Evolutionary conservation across 2,113 vertebrate genomes (phyloP).

Genomic region (Laticauda colubrina): DNA sequence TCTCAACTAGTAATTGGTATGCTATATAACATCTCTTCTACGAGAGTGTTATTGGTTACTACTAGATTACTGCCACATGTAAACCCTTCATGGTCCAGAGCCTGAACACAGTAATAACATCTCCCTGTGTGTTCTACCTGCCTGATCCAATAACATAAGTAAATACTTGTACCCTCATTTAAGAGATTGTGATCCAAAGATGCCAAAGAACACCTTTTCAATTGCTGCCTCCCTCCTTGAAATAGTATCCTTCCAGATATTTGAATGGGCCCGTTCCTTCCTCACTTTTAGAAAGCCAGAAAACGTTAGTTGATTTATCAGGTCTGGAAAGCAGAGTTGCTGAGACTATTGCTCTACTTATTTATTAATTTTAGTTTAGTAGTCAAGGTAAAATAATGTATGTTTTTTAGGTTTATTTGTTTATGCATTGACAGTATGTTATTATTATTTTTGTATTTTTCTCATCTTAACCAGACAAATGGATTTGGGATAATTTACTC

Average conservation of each 20-base stretch:
- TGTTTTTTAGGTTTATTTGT: not conserved
- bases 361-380: not conserved
- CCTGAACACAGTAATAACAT: not conserved
- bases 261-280: not conserved
- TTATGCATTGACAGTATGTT: not conserved
- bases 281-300: not conserved
- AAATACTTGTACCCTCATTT: not conserved
- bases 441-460: not conserved
- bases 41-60: not conserved
- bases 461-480: not conserved
- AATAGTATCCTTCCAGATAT: not conserved
- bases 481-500: not conserved
- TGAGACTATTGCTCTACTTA: not conserved
- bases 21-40: not conserved
- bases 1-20: not conserved
- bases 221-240: not conserved
- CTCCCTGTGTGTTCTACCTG: not conserved
- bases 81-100: not conserved
- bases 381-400: not conserved
- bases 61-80: not conserved
- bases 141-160: not conserved
- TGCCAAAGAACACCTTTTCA: not conserved
- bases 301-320: not conserved
- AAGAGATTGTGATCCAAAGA: not conserved
- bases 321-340: not conserved